Conservation (phyloP, 2,797 vertebrate species). For the Thaleichthys pacificus region DNA sequence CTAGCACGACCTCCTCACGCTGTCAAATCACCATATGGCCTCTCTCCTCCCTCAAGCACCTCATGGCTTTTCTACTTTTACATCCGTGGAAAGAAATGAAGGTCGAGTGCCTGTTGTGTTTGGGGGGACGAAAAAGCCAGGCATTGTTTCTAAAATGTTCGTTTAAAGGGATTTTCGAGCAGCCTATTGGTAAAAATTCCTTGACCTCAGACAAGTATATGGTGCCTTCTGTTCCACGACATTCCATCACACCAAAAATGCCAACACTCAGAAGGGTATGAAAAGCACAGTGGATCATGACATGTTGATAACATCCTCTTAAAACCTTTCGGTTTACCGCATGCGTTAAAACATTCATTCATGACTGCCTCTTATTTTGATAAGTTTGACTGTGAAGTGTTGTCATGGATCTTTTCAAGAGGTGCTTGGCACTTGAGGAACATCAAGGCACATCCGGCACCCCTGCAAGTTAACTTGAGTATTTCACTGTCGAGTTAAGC, state of each 20-base stretch:
- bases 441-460: neutral
- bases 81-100: too few species aligned
- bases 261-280: neutral
- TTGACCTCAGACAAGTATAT: neutral
- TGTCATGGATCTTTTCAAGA: neutral
- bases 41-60: constrained; percentile 9
- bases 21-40: constrained; percentile 69
- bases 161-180: too few species aligned
- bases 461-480: neutral
- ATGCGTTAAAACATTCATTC: neutral
- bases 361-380: neutral
- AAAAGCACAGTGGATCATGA: neutral
- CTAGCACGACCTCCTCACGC: constrained; percentile 9
- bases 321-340: neutral
- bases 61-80: too few species aligned
- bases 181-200: neutral
- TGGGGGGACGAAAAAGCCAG: too few species aligned
- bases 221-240: too few species aligned
- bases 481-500: neutral
- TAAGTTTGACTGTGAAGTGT: neutral
- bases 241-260: too few species aligned
- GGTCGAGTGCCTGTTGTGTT: too few species aligned
- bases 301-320: neutral
- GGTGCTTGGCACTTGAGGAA: neutral
- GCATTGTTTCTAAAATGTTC: too few species aligned